Base-by-base conservation (phyloP, 2,888 invertebrate genomes). In the Ochropleura plecta region DNA sequence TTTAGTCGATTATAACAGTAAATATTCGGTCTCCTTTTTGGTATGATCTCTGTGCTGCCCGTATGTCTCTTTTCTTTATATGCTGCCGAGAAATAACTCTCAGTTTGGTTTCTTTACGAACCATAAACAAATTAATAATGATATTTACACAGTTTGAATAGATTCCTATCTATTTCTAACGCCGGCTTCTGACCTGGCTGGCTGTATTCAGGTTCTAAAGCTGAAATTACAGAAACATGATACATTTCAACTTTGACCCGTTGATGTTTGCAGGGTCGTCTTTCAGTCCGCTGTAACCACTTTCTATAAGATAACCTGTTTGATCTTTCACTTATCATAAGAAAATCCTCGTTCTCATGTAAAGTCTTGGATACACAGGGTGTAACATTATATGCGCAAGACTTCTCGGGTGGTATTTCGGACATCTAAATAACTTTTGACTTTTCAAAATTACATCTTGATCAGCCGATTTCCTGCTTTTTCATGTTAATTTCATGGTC, bases 171-270 rank as follows among this genome's bases (percentile, higher is more conserved):
- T 60, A 71, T 40, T 59, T 51, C 18, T 78, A 9, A 0, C 48
- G 2, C 16, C 4, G 18, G 18, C 9, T 18, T 48, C 14, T 18
- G 18, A 7, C 40, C 16, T 40, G 30, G 57, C 30, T 53, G 5
- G 12, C 3, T 44, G n/a, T 49, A 55, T 75, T 46, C 55, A 40
- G 63, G 55, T 74, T 73, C 7, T 44, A 20, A 81, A 49, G 49
- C 0, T 20, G 14, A 81, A 49, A 74, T 51, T 7, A n/a, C 14
- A 48, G 49, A 42, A 5, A 81, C 20, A 20, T 63, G 62, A 76
- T 44, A 63, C 18, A 16, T 14, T 46, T 42, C 55, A 77, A 51
- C 76, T 74, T 77, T 77, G 76, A 57, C 75, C 49, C 49, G 4
- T n/a, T 51, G 18, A 49, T 40, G 40, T 48, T 30, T n/a, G 30